Evolutionary conservation across 2,797 vertebrate genomes (phyloP), one percentile per base, ranked within the genome.

Genomic region (Oophaga sylvatica): DNA sequence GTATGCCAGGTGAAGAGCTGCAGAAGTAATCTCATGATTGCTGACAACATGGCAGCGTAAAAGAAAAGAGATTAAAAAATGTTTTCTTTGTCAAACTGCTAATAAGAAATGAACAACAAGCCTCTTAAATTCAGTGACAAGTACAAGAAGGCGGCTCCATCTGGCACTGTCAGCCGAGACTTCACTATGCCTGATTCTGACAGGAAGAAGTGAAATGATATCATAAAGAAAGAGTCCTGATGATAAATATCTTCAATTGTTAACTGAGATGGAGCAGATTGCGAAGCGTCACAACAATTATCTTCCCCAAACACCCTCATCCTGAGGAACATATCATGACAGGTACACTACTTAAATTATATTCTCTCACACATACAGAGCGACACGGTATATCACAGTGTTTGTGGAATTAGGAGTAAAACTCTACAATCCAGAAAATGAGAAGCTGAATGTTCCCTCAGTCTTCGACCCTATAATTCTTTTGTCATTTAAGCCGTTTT

Each of bases 191-290:
- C 71, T 5, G 17, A 20, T 41, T 45, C 70, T 73, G 35, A 73
- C 70, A 73, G 70, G 19, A 57, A 60, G 57, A 62, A 19, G 57
- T 80, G 78, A 19, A 67, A 26, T 67, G 13, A 65, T 26, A 41
- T 70, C 70, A n/a, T 67, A 65, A 29, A 31, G 20, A 68, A 22
- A 45, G 20, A 22, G 41, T 68, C 41, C 0, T 31, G 19, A 68
- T 83, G 53, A 70, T 68, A 71, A 29, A 71, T 12, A 70, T 31
- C 19, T 83, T 57, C 71, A 71, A 83, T 57, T 71, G 48, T 48
- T 71, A 71, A 31, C 2, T 57, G 67, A 83, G 67, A 22, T 71
- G 70, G 59, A 84, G 45, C 83, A 84, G 83, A 84, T 84, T 76
- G 59, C 16, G 22, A 13, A 11, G 20, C 60, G 57, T 84, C 81